Conservation (phyloP, 2,888 invertebrate genomes). For the Hyles lineata region DNA sequence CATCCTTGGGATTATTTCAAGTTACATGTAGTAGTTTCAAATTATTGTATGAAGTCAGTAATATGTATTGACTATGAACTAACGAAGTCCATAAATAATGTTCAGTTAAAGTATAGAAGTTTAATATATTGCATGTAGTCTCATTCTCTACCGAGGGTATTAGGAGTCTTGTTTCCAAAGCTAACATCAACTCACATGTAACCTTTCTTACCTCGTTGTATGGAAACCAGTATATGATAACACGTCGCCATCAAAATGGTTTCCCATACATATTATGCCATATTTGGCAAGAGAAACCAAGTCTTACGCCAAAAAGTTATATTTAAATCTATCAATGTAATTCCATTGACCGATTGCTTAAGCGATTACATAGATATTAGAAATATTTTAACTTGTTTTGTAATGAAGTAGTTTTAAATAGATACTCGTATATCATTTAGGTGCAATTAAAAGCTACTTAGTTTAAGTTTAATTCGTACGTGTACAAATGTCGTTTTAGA, state of each 20-base stretch:
- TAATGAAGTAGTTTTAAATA: slow-evolving; percentile 16
- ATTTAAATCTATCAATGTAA: background rate
- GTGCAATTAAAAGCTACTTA: slow-evolving; percentile 37
- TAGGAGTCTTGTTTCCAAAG: background rate
- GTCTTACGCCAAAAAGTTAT: slow-evolving; percentile 13
- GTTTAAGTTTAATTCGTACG: background rate
- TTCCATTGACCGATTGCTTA: background rate
- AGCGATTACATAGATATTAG: slow-evolving; percentile 1
- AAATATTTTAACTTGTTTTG: background rate
- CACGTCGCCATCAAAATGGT: background rate
- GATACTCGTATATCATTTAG: slow-evolving; percentile 29
- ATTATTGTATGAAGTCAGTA: no score
- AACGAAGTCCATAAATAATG: no score
- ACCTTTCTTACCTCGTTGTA: background rate
- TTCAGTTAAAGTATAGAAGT: no score
- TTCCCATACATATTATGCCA: background rate
- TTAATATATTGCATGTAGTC: no score
- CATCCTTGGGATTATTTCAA: background rate
- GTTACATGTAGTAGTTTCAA: background rate
- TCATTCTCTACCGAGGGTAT: no score
- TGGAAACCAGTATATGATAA: background rate
- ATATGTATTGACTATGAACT: no score
- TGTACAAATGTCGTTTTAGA: background rate
- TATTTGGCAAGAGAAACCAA: slow-evolving; percentile 13
- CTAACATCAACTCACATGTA: background rate